A percentile compares a stretch with the other conserved stretches of the same genome.
phyloP scores from a whole-genome alignment of 2,888 invertebrate species.

The Eurytoma adleriae region DNA sequence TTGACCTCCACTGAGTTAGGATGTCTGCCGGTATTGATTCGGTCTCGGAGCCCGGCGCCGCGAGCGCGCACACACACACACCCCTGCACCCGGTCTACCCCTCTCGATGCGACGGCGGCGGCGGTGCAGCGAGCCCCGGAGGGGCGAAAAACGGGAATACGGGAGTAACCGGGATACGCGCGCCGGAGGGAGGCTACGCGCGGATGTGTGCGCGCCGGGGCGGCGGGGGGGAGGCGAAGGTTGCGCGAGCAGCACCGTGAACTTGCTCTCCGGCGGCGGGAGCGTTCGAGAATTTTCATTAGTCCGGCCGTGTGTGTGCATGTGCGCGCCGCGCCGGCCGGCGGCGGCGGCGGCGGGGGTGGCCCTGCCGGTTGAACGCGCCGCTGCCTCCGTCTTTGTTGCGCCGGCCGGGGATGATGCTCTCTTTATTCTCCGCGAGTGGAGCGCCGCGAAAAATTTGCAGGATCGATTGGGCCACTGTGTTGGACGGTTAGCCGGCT shows the following conservation, averaged over 20 bases:
- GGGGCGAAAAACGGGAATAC: conserved; percentile 16
- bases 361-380: background rate
- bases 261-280: conserved; percentile 40
- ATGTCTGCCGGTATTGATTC: conserved; percentile 73
- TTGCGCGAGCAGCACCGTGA: conserved; percentile 45
- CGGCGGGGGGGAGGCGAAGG: conserved; percentile 23
- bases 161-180: conserved; percentile 54
- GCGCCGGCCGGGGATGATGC: background rate
- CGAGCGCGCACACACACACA: background rate
- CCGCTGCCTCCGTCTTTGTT: conserved; percentile 2
- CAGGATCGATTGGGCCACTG: conserved; percentile 29
- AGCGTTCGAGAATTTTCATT: conserved; percentile 54
- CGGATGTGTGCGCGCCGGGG: conserved; percentile 15
- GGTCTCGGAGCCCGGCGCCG: conserved; percentile 40
- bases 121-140: conserved; percentile 50
- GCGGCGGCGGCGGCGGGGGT: background rate
- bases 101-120: conserved; percentile 37
- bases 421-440: conserved; percentile 24
- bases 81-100: background rate
- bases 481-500: background rate
- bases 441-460: conserved; percentile 43
- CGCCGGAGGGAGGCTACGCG: conserved; percentile 67
- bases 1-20: conserved; percentile 79
- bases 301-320: conserved; percentile 19
- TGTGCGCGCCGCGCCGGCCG: background rate